Evolutionary conservation across 2,888 invertebrate genomes (phyloP).

Genomic region (Cryptocephalus moraei): DNA sequence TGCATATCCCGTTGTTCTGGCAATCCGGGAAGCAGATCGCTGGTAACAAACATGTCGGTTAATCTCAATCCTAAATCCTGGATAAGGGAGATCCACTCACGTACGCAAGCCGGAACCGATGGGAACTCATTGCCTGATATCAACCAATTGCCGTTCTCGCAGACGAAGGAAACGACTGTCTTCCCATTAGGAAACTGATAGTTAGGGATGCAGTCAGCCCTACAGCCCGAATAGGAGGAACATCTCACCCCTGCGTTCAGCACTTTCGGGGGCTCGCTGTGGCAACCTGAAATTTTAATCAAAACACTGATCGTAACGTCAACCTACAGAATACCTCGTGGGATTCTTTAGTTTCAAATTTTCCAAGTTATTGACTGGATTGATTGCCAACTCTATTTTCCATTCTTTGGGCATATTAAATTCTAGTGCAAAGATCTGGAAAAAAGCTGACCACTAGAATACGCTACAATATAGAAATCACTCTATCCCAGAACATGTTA

Average conservation of each 20-base stretch:
- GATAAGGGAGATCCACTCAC: conserved; percentile 34
- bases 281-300: conserved; percentile 26
- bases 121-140: conserved; percentile 37
- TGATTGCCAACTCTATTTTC: background rate
- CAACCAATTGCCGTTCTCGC: conserved; percentile 42
- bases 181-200: conserved; percentile 47
- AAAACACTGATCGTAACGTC: background rate
- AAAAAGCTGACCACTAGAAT: too few relatives aligned
- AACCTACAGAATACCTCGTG: conserved; percentile 1
- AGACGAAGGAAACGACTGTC: conserved; percentile 38
- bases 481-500: too few relatives aligned
- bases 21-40: conserved; percentile 68
- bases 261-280: conserved; percentile 25
- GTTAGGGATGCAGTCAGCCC: conserved; percentile 39
- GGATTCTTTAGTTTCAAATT: background rate
- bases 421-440: too few relatives aligned
- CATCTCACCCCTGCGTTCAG: conserved; percentile 32
- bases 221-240: conserved; percentile 40
- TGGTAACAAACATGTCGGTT: conserved; percentile 40
- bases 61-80: too few relatives aligned
- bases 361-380: background rate
- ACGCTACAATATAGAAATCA: too few relatives aligned
- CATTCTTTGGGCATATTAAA: background rate
- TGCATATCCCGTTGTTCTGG: conserved; percentile 71
- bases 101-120: conserved; percentile 51